Evolutionary conservation across 2,113 vertebrate species (phyloP), one percentile per base, ranked within the genome.

Genomic region (Etheostoma spectabile): DNA sequence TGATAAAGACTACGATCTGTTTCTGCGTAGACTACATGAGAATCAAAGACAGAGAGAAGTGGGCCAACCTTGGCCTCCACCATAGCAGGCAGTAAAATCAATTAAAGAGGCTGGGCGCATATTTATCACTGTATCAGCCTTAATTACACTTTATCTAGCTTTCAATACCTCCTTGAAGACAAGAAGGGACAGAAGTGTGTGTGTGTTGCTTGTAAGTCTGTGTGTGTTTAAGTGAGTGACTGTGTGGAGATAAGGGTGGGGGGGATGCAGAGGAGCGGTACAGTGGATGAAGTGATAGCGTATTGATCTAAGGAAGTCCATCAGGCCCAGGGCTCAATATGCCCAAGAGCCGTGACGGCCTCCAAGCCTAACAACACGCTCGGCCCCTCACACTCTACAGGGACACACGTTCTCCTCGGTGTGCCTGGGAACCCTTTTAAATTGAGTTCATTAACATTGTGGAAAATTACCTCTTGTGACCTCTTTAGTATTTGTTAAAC

Each of bases 111-210:
- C 71, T 76, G 82, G 52, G 45, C 30, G 53, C 75, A 77, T 79
- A 89, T 92, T 93, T 82, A 92, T 93, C 89, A 87, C 73, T 48
- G 64, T 64, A 89, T 74, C 76, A 67, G 85, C 64, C 81, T 77
- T 89, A 88, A 93, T 88, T 89, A 90, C 49, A 82, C 83, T 80
- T 89, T 82, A 93, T 90, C 88, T 88, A 22, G 67, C 60, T 87
- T 89, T 91, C 90, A 84, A 88, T 91, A 90, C 49, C 68, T 72
- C 65, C 64, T 67, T 13, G 64, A 74, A 85, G 80, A 84, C 75
- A 79, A 62, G 62, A 33, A 63, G 10, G 21, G 67, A 70, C 30
- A 59, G 13, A 22, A 11, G 78, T 48, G 66, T 55, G 77, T 66
- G 46, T 24, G 59, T 61, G 71, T 49, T 13, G 24, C 10, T 33